Conservation (phyloP, 2,888 invertebrate genomes). For the Busseola fusca region DNA sequence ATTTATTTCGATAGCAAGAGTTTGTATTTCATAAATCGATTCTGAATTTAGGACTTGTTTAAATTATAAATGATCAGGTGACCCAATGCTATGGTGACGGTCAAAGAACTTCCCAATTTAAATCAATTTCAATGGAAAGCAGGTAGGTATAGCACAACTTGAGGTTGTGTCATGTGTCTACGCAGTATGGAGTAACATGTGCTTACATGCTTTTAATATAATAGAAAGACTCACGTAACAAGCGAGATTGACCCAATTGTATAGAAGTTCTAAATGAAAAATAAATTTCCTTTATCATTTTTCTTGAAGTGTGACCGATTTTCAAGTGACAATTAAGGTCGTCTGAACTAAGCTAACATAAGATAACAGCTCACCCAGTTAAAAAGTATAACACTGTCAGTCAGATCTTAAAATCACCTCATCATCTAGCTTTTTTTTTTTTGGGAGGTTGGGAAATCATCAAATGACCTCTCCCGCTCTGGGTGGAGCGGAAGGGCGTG, state of each 20-base stretch:
- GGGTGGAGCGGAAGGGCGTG: no score
- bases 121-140: not conserved
- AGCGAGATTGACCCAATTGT: slow-evolving; percentile 7
- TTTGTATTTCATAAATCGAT: not conserved
- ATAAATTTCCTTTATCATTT: slow-evolving; percentile 53
- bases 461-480: no score
- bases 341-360: slow-evolving; percentile 34
- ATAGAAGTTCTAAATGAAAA: slow-evolving; percentile 18
- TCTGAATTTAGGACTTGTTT: slow-evolving; percentile 4
- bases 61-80: not conserved
- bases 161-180: not conserved
- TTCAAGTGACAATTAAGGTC: slow-evolving; percentile 52
- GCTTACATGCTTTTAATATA: not conserved
- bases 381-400: slow-evolving; percentile 26
- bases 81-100: not conserved
- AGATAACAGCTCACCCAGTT: slow-evolving; percentile 38
- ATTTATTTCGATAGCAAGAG: not conserved
- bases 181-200: not conserved
- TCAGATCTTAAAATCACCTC: not conserved
- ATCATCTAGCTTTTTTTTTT: no score
- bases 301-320: slow-evolving; percentile 48
- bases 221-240: not conserved
- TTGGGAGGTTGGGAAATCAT: no score
- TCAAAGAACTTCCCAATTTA: not conserved
- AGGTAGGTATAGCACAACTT: not conserved